A percentile compares a stretch with the other conserved stretches of the same genome.
Conservation (phyloP, 2,113 vertebrate genomes). For the Charadrius vociferus region DNA sequence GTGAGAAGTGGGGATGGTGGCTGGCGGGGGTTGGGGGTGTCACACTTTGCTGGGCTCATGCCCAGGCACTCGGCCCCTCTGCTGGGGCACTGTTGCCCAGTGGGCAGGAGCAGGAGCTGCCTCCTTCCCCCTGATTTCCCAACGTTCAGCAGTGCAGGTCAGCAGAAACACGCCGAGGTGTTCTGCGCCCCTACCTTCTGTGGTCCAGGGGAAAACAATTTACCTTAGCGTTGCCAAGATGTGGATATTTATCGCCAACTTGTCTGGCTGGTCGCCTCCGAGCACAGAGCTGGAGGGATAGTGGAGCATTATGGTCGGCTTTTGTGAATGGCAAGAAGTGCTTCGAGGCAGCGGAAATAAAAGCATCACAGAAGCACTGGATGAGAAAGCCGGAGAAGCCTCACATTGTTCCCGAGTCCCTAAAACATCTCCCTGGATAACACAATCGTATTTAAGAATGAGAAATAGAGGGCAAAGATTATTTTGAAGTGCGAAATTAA, state of each 20-base stretch:
- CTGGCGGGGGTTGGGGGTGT: fast-evolving
- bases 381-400: conserved; percentile 52
- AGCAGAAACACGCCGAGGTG: not conserved
- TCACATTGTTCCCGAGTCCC: conserved; percentile 22
- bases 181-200: not conserved
- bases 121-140: not conserved
- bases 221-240: not conserved
- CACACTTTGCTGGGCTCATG: not conserved
- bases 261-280: not conserved
- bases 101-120: fast-evolving
- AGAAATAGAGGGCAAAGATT: conserved; percentile 76
- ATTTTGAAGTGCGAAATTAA: conserved; percentile 77
- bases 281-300: not conserved
- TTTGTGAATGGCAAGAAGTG: conserved; percentile 56
- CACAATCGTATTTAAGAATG: conserved; percentile 49
- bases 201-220: not conserved
- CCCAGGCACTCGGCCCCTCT: not conserved
- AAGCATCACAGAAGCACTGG: conserved; percentile 33
- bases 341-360: conserved; percentile 60
- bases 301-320: conserved; percentile 44
- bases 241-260: not conserved
- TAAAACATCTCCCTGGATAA: conserved; percentile 51
- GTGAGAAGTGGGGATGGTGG: not conserved
- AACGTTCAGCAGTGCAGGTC: fast-evolving
- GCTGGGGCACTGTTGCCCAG: not conserved